phyloP scores from a whole-genome alignment of 2,888 invertebrate species.

The Steromphala cineraria region DNA sequence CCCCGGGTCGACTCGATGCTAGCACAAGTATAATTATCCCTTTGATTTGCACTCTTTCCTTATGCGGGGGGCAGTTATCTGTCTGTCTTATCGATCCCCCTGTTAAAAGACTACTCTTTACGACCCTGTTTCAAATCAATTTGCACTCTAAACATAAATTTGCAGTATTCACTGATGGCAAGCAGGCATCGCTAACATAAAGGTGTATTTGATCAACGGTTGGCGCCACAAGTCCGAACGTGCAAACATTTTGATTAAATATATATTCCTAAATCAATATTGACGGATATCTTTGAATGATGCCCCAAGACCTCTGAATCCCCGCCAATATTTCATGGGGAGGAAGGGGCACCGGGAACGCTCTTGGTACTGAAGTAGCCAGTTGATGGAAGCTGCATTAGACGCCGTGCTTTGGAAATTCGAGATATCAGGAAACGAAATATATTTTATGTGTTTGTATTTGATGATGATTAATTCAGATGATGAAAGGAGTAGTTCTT shows the following conservation, averaged over 20 bases:
- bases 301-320: neutral
- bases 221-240: slow-evolving; percentile 19
- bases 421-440: too few species aligned
- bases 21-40: neutral
- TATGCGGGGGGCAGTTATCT: slow-evolving; percentile 11
- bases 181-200: slow-evolving; percentile 9
- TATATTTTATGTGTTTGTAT: too few species aligned
- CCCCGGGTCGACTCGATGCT: neutral
- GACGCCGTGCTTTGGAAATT: too few species aligned
- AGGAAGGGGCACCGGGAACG: neutral
- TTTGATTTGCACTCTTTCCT: neutral
- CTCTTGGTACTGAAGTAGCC: neutral
- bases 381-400: too few species aligned
- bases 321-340: neutral
- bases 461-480: too few species aligned
- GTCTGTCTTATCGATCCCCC: slow-evolving; percentile 5
- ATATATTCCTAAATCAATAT: slow-evolving; percentile 28
- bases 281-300: slow-evolving; percentile 4
- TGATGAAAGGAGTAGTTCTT: neutral
- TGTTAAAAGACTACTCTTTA: slow-evolving; percentile 9
- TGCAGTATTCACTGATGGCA: neutral
- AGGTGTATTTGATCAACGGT: slow-evolving; percentile 20
- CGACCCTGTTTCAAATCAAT: slow-evolving; percentile 18
- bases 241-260: slow-evolving; percentile 27
- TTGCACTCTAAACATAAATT: slow-evolving; percentile 24